phyloP scores from a whole-genome alignment of 2,888 invertebrate genomes.

The Margaritifera margaritifera region DNA sequence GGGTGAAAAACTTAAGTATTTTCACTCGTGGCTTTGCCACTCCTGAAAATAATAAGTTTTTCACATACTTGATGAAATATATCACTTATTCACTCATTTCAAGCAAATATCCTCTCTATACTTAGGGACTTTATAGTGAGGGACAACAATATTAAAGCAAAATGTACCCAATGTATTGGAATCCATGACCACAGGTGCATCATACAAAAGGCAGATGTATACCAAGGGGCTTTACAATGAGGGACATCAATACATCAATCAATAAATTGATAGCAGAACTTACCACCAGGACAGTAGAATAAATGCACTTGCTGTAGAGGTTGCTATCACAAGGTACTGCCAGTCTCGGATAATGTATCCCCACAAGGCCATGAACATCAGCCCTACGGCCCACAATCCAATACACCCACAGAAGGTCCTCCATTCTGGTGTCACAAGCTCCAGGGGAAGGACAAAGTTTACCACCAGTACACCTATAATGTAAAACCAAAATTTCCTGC shows the following conservation, averaged over 20 bases:
- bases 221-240: not conserved
- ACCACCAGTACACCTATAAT: slow-evolving; percentile 65
- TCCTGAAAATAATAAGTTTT: too few relatives aligned
- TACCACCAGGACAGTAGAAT: slow-evolving; percentile 67
- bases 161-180: not conserved
- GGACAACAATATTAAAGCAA: too few relatives aligned
- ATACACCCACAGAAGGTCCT: slow-evolving; percentile 70
- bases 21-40: too few relatives aligned
- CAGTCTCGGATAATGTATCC: slow-evolving; percentile 66
- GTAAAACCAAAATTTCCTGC: not conserved
- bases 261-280: slow-evolving; percentile 14
- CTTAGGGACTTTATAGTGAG: too few relatives aligned
- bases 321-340: slow-evolving; percentile 62
- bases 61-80: too few relatives aligned
- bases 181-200: not conserved
- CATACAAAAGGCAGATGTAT: not conserved
- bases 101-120: too few relatives aligned
- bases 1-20: too few relatives aligned
- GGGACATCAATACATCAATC: not conserved
- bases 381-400: slow-evolving; percentile 69
- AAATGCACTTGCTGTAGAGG: slow-evolving; percentile 52
- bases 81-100: too few relatives aligned
- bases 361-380: slow-evolving; percentile 62
- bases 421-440: slow-evolving; percentile 68
- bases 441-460: slow-evolving; percentile 70